Base-by-base conservation (phyloP, 2,797 vertebrate species). In the Falco berigora region DNA sequence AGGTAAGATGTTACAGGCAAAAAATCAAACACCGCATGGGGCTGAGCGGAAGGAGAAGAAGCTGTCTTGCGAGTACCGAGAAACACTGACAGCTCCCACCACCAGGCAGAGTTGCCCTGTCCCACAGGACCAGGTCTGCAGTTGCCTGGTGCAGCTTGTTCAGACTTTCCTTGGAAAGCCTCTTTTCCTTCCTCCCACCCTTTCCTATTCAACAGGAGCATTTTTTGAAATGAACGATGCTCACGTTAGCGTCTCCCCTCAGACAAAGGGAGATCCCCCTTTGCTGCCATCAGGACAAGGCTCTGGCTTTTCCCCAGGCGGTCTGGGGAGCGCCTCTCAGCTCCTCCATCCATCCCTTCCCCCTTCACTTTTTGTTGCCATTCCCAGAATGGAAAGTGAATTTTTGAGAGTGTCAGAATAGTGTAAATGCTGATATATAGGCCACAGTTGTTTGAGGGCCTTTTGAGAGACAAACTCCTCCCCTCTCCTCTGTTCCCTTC, bases 361-460 rank as follows among this genome's bases (percentile, higher is more conserved):
- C 72, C n/a, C 49, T 69, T 53, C 36, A 67, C 88, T 94, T 96
- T 98, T 97, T 97, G 89, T 97, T 96, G 91, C 91, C 30, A 64
- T 98, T 98, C 98, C 98, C 98, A 98, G 98, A 97, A 98, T 98
- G 98, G 98, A 98, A 98, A 98, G 97, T 98, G 98, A 98, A 98
- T 98, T 98, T 98, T 97, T 97, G 97, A 97, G 98, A 98, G 98
- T 97, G 98, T 97, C 97, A 97, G 98, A 92, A 95, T 97, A 98
- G 98, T 97, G 97, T 98, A 98, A 98, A 98, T 97, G 98, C 99
- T 99, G 98, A 99, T 99, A 98, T 99, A 99, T 98, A 98, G 98
- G 98, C 97, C 98, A 96, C 98, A 98, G 98, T 99, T 98, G 99
- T 99, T 98, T 98, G 98, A 98, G 98, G 98, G 98, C 98, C 98